Base-by-base conservation (phyloP, 2,113 vertebrate species). In the Argyrosomus japonicus region DNA sequence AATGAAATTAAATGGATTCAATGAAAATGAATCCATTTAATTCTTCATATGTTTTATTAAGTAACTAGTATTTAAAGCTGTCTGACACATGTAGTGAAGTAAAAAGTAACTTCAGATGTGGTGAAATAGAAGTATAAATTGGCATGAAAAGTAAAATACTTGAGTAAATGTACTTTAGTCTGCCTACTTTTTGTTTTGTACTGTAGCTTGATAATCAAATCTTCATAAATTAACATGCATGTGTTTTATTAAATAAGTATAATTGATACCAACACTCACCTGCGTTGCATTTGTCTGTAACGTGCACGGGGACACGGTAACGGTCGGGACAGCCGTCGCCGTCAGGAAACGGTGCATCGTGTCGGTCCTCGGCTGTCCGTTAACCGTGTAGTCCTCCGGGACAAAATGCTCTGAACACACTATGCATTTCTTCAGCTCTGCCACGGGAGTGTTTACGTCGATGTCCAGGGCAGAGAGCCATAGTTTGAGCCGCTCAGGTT, bases 351-450 rank as follows among this genome's bases (percentile, higher is more conserved):
- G 73, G 61, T 54, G 73, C 48, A 8, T 54, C 29, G 14, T 14
- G 0, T 63, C 48, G 60, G 7, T 27, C 47, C 21, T 13, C 60
- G 6, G 73, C 47, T 54, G 73, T 1, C 32, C 48, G 48, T 27
- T 43, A 23, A 53, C 48, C 0, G 60, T 27, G 48, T 75, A 54
- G 29, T 64, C 60, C 14, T 25, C 61, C 48, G 48, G 73, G 4
- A 5, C 73, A 5, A 75, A 75, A 43, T 75, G 73, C 61, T 75
- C 73, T 0, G 73, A 64, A 48, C 73, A 75, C 0, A 75, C 60
- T 0, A 64, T 43, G 2, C 10, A 43, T 21, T 19, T 75, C 48
- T 1, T 53, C n/a, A 75, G 50, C 73, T 64, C 47, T 5, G 10
- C 21, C 32, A 1, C 2, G 0, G 60, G 60, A 9, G 60, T 53